Base-by-base conservation (phyloP, 2,888 invertebrate genomes). In the Alcis repandata region DNA sequence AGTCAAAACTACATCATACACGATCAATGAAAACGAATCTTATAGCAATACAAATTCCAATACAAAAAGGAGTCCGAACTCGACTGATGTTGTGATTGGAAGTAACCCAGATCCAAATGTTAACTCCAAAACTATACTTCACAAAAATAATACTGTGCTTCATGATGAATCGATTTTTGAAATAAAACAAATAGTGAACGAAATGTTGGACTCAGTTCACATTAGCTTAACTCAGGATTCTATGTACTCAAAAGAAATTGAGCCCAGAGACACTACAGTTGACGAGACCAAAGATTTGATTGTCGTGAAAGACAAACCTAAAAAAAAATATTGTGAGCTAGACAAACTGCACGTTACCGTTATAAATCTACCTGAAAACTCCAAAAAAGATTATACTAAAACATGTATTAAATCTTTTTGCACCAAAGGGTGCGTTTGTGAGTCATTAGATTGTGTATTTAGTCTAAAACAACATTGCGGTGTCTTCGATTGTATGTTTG, bases 401-500 rank as follows among this genome's bases (percentile, higher is more conserved):
- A 61, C 68, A 17, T 96, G 96, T 77, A 70, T 67, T 0, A 94
- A 95, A 73, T 86, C 89, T 7, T 90, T 84, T 80, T 96, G 96
- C 77, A 83, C 83, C 63, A 83, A 96, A 59, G 96, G 96, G 4
- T 96, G 96, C 79, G 80, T 96, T 41, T 96, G 96, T 78, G 88
- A 91, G 54, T 96, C 95, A 73, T 79, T 96, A 36, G 79, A 86
- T 36, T 89, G 91, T 65, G 83, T 85, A 15, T 80, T 87, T 61
- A 87, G 90, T 22, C 70, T 91, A 38, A 92, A 89, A 69, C 88
- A 92, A 61, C 96, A 96, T 79, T 96, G 96, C 78, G 95, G 95
- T 11, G 91, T 93, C 51, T 76, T 91, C 0, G 91, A 94, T 54
- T 95, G 95, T 76, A 95, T 95, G 94, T 95, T 95, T 74, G 76